A percentile compares a stretch with the other conserved stretches of the same genome.
These are phyloP conservation scores for Phalanger gymnotis DNA, from an alignment of 2,797 vertebrate genomes.

Conservation along the genomic window DNA sequence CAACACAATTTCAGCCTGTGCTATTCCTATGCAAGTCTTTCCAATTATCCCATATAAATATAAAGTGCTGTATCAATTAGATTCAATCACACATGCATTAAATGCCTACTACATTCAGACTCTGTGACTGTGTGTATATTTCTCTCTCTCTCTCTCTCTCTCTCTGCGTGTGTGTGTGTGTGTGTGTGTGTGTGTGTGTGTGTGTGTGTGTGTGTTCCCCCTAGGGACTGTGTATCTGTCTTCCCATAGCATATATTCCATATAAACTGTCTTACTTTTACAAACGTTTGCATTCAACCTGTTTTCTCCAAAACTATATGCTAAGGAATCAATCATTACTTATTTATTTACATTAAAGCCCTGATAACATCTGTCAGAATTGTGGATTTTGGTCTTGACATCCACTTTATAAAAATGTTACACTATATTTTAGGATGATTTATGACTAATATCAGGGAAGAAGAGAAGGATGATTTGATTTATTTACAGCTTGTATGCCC, in stretches of 20 bases:
- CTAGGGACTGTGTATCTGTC: background rate
- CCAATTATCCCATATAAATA: background rate
- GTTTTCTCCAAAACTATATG: background rate
- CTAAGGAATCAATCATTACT: background rate
- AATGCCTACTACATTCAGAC: background rate
- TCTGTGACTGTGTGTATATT: background rate
- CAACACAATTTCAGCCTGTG: background rate
- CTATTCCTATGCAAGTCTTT: background rate
- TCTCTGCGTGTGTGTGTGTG: too few relatives aligned
- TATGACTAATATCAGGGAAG: background rate
- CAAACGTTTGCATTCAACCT: background rate
- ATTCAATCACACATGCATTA: background rate
- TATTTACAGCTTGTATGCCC: background rate
- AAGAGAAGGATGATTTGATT: background rate
- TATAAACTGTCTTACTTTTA: background rate
- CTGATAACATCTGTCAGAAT: background rate
- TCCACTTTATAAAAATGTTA: background rate
- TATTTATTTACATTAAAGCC: background rate
- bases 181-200: too few relatives aligned
- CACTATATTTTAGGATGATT: background rate
- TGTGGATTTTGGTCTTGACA: background rate
- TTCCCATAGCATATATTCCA: background rate
- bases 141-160: background rate
- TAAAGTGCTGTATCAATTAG: background rate
- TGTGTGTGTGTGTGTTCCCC: background rate